phyloP scores from a whole-genome alignment of 2,797 vertebrate species.

The Manis pentadactyla region DNA sequence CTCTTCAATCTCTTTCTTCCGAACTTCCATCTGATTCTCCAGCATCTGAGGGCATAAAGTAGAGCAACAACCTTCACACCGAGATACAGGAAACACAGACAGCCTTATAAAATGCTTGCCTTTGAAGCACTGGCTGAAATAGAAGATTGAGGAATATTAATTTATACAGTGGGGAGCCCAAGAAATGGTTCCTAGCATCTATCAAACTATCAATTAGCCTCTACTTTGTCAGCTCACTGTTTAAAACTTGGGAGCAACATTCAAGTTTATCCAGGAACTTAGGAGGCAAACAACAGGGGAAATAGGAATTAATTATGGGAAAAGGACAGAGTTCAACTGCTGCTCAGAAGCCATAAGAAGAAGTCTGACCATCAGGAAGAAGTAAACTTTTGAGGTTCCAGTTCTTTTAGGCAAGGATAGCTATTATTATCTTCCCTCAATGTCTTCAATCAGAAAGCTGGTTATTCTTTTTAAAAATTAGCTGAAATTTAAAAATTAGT shows the following conservation, averaged over 20 bases:
- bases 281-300: background rate
- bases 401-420: background rate
- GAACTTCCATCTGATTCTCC: constrained; percentile 97
- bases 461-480: background rate
- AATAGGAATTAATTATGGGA: background rate
- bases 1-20: constrained; percentile 96
- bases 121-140: background rate
- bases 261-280: background rate
- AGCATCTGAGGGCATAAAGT: constrained; percentile 89
- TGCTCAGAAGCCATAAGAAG: background rate
- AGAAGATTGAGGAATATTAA: background rate
- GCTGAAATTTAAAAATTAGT: too few relatives aligned
- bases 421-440: background rate
- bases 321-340: background rate
- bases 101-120: rapidly evolving
- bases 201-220: background rate
- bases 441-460: background rate
- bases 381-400: background rate
- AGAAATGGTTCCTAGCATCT: background rate
- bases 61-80: background rate
- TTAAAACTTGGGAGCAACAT: background rate
- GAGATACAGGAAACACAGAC: background rate
- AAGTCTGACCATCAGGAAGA: background rate
- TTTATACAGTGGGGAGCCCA: background rate
- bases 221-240: background rate